Evolutionary conservation across 2,888 invertebrate species (phyloP).

Genomic region (Anorthoa munda): DNA sequence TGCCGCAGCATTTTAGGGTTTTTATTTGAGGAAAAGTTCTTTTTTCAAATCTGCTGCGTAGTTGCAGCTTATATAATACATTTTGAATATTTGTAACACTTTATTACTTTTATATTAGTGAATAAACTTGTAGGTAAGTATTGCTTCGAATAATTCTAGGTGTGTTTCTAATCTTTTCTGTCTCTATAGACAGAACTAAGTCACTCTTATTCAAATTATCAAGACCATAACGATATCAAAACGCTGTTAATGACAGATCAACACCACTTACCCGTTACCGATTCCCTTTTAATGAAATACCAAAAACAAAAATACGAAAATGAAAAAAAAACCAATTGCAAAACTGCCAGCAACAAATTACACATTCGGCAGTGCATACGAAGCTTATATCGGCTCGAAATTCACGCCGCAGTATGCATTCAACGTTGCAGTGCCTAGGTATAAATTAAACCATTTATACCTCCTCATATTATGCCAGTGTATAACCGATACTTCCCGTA

Average conservation of each 20-base stretch:
- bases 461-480: neutral
- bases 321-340: neutral
- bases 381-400: constrained; percentile 12
- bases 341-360: constrained; percentile 10
- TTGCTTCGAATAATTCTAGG: neutral
- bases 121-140: neutral
- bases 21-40: neutral
- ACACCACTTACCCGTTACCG: neutral
- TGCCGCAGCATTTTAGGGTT: constrained; percentile 20
- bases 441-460: constrained; percentile 16
- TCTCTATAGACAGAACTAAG: neutral
- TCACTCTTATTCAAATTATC: neutral
- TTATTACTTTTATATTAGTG: neutral
- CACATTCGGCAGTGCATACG: constrained; percentile 28
- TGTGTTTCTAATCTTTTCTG: neutral
- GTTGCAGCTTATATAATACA: neutral
- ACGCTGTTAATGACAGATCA: neutral
- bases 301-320: neutral
- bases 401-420: constrained; percentile 29
- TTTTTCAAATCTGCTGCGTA: neutral
- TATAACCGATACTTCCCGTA: neutral
- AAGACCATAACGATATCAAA: neutral
- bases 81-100: neutral
- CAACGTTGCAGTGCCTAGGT: constrained; percentile 6
- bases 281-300: too few species aligned